These are phyloP conservation scores for Ranitomeya variabilis DNA, from an alignment of 2,113 vertebrate species.

Conservation along the genomic window DNA sequence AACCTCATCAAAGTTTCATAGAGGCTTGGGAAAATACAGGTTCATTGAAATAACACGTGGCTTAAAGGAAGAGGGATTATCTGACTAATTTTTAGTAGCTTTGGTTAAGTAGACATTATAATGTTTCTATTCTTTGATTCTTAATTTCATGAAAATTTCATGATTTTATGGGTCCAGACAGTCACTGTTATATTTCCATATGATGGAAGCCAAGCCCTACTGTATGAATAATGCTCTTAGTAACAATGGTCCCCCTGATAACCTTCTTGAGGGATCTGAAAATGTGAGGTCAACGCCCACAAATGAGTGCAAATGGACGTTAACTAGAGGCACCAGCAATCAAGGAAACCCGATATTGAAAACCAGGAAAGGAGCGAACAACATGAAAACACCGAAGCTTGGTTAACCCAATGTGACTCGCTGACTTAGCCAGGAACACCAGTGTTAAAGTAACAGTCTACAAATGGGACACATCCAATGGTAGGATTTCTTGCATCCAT, in stretches of 20 bases:
- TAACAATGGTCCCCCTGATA: background rate
- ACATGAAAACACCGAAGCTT: no score
- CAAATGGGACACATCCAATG: no score
- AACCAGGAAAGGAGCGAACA: no score
- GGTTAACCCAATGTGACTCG: no score
- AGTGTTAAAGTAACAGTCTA: no score
- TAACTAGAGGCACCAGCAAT: no score
- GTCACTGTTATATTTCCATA: background rate
- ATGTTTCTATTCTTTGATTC: background rate
- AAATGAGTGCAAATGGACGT: background rate
- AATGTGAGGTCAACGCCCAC: background rate
- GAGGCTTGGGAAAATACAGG: background rate
- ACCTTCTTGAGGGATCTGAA: background rate
- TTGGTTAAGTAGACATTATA: background rate
- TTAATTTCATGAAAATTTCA: background rate
- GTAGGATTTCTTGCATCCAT: no score
- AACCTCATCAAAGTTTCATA: conserved; percentile 85
- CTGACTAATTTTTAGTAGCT: background rate
- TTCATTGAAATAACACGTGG: background rate
- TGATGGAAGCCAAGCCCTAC: background rate
- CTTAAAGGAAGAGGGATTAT: background rate
- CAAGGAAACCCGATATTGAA: no score
- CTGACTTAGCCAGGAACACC: no score
- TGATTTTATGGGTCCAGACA: background rate
- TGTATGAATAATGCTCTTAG: background rate